phyloP scores from a whole-genome alignment of 2,888 invertebrate genomes.

The Hypercompe scribonia region DNA sequence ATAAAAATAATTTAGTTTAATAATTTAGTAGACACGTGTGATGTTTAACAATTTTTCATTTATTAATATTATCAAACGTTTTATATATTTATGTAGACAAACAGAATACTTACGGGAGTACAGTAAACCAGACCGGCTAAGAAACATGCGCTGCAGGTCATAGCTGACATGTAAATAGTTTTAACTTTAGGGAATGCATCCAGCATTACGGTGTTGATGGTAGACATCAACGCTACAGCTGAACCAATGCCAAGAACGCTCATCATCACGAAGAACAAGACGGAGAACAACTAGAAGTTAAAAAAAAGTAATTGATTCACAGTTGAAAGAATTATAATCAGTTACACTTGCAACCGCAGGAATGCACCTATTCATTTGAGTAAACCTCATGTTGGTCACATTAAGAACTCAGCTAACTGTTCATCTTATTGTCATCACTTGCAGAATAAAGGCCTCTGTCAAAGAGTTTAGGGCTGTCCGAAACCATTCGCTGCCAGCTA shows the following conservation, averaged over 20 bases:
- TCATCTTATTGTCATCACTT: too few species aligned
- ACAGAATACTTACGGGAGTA: conserved; percentile 88
- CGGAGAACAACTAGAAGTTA: conserved; percentile 88
- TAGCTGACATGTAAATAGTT: conserved; percentile 87
- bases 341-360: too few species aligned
- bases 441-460: too few species aligned
- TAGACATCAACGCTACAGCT: conserved; percentile 90
- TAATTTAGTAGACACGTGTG: neutral
- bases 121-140: conserved; percentile 89
- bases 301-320: neutral
- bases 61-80: neutral
- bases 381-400: neutral
- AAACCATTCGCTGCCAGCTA: too few species aligned
- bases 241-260: conserved; percentile 92
- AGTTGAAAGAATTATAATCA: neutral
- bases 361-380: neutral
- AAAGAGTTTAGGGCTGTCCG: too few species aligned
- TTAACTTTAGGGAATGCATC: conserved; percentile 89
- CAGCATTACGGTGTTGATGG: conserved; percentile 89
- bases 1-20: conserved; percentile 8
- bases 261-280: conserved; percentile 94
- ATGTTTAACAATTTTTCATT: neutral
- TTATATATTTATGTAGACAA: neutral
- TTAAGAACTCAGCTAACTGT: neutral
- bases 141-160: conserved; percentile 86